These are phyloP conservation scores for Dioctria linearis DNA, from an alignment of 2,888 invertebrate species.

Conservation along the genomic window DNA sequence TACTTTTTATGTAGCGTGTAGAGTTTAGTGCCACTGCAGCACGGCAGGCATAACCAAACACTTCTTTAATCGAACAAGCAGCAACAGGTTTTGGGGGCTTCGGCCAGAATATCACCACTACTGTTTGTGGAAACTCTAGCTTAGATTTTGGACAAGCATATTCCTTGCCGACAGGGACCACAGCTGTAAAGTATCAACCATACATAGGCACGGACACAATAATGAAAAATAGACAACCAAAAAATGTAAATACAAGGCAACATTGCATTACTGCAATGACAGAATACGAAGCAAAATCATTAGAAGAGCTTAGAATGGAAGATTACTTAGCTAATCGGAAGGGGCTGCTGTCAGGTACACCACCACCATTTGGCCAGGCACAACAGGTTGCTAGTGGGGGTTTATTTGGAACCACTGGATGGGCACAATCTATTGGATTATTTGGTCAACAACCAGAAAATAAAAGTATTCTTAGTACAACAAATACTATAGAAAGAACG, in stretches of 20 bases:
- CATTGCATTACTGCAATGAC: constrained; percentile 99
- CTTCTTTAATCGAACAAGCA: constrained; percentile 68
- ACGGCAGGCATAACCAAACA: constrained; percentile 61
- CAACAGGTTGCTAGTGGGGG: constrained; percentile 67
- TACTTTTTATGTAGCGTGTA: background rate
- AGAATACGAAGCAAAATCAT: constrained; percentile 94
- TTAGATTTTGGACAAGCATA: constrained; percentile 65
- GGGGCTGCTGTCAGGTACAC: constrained; percentile 74
- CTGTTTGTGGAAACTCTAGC: constrained; percentile 72
- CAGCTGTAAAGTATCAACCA: constrained; percentile 85
- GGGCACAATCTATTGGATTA: constrained; percentile 70
- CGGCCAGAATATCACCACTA: constrained; percentile 66
- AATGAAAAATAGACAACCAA: constrained; percentile 88
- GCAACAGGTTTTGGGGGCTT: constrained; percentile 75
- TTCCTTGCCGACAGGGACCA: constrained; percentile 76
- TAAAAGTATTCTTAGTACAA: constrained; percentile 73
- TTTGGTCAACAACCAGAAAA: constrained; percentile 76
- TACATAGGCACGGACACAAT: constrained; percentile 92
- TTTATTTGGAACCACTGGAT: constrained; percentile 72
- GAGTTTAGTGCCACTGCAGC: constrained; percentile 56
- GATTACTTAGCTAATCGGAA: constrained; percentile 94
- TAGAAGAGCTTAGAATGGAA: constrained; percentile 95
- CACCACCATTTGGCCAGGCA: constrained; percentile 73
- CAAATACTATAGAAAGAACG: constrained; percentile 58
- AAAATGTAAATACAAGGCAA: constrained; percentile 92